Evolutionary conservation across 2,888 invertebrate genomes (phyloP), one percentile per base, ranked within the genome.

Genomic region (Tyria jacobaeae): DNA sequence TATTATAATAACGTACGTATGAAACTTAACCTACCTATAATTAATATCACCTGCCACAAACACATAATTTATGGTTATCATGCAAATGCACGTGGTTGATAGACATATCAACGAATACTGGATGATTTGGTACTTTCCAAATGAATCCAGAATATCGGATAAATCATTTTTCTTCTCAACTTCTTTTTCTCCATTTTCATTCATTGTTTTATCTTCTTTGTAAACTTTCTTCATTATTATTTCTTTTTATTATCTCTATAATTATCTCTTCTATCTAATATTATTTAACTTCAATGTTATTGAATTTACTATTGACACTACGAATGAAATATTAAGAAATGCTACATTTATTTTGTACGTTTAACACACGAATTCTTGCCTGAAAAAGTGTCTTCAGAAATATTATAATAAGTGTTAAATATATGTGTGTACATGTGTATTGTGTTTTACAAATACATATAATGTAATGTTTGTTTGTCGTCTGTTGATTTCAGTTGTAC

Each of bases 61-160:
- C 17, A 92, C 77, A 48, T 88, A 92, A 62, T 91, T 91, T 1
- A 91, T 88, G 60, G 86, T 86, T 1, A 85, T 80, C 86, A 90
- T 89, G 2, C 87, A 85, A 0, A 88, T 74, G 25, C 88, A 84
- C 2, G 89, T 12, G 0, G 84, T 81, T 0, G 90, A 85, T 1
- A 90, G 25, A 66, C 88, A 89, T 15, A 86, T 77, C 24, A 84
- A 73, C 0, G 76, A 60, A 47, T 86, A 91, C 57, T 92, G 91
- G 39, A 85, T 41, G 21, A 81, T 74, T 67, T 95, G 94, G 68
- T 89, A 94, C 68, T 74, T 87, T 0, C 94, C 94, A 67, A 94
- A 94, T 44, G 79, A 83, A 57, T 91, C 90, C 59, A 88, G 66
- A 6, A 89, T 70, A 34, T 85, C 78, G 0, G 81, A 77, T 56